phyloP scores from a whole-genome alignment of 2,888 invertebrate genomes.

The Euclidia mi region DNA sequence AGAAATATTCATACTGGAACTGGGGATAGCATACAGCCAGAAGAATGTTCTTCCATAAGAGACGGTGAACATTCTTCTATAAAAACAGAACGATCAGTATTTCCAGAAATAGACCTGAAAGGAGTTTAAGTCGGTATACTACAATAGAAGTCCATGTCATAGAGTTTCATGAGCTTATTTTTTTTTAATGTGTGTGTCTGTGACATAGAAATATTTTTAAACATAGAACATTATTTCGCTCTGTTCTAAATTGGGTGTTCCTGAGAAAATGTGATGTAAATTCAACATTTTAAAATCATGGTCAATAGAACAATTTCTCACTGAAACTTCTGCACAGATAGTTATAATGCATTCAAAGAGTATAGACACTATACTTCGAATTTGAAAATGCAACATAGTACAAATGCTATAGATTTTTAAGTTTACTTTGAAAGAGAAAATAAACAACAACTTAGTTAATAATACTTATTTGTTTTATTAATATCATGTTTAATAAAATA shows the following conservation, averaged over 20 bases:
- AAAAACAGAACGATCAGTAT: constrained; percentile 64
- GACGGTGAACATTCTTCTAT: constrained; percentile 85
- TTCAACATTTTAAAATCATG: constrained; percentile 50
- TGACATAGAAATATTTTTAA: constrained; percentile 36
- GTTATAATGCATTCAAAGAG: constrained; percentile 81
- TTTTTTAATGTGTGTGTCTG: constrained; percentile 30
- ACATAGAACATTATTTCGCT: constrained; percentile 37
- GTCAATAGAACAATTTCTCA: constrained; percentile 45
- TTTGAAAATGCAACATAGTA: constrained; percentile 75
- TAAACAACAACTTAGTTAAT: constrained; percentile 44
- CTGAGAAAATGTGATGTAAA: constrained; percentile 54
- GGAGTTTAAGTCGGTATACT: constrained; percentile 38
- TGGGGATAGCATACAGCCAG: constrained; percentile 90
- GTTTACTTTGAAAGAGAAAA: constrained; percentile 31
- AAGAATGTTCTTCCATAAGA: constrained; percentile 88
- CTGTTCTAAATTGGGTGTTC: constrained; percentile 43
- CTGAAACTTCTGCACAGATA: constrained; percentile 46
- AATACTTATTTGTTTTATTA: constrained; percentile 52
- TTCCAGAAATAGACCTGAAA: constrained; percentile 42
- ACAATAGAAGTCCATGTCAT: constrained; percentile 35
- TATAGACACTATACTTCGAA: constrained; percentile 81
- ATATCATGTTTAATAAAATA: constrained; percentile 33
- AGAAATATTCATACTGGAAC: constrained; percentile 85
- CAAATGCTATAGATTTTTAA: constrained; percentile 44
- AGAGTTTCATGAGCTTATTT: constrained; percentile 41